phyloP scores from a whole-genome alignment of 2,888 invertebrate genomes.

The Hyles lineata region DNA sequence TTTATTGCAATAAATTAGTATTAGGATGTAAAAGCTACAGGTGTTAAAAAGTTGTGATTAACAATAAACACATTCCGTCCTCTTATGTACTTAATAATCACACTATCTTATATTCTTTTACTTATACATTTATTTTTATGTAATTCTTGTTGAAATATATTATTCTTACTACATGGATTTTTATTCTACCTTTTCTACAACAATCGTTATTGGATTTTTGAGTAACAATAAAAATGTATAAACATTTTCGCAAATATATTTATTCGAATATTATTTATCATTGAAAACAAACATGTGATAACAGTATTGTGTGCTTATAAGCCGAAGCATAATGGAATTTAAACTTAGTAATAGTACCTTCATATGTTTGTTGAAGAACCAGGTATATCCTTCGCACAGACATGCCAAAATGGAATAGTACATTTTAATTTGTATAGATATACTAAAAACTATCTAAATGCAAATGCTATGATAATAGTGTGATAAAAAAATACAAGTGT shows the following conservation, averaged over 20 bases:
- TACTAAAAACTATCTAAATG: no score
- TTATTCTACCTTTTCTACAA: neutral
- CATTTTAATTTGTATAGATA: neutral
- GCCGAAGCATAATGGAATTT: no score
- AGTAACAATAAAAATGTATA: neutral
- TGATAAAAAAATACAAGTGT: neutral
- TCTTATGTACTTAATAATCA: conserved; percentile 39
- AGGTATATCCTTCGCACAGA: conserved; percentile 55
- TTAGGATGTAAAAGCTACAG: neutral
- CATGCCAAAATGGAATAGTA: conserved; percentile 45
- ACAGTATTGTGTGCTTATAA: no score
- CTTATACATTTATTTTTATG: conserved; percentile 47
- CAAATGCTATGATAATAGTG: no score
- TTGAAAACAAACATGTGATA: no score
- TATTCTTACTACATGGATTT: conserved; percentile 37
- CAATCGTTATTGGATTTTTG: neutral
- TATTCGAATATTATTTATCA: no score
- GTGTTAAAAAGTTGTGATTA: conserved; percentile 30
- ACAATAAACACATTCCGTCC: conserved; percentile 50
- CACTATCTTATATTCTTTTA: conserved; percentile 35
- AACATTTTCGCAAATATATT: neutral
- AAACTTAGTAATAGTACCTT: conserved; percentile 33
- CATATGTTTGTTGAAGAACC: conserved; percentile 37
- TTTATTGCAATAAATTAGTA: neutral
- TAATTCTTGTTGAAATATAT: conserved; percentile 52